Evolutionary conservation across 1,140 invertebrate genomes (phyloP), one percentile per base, ranked within the genome.

Genomic region (Diuraphis noxia): DNA sequence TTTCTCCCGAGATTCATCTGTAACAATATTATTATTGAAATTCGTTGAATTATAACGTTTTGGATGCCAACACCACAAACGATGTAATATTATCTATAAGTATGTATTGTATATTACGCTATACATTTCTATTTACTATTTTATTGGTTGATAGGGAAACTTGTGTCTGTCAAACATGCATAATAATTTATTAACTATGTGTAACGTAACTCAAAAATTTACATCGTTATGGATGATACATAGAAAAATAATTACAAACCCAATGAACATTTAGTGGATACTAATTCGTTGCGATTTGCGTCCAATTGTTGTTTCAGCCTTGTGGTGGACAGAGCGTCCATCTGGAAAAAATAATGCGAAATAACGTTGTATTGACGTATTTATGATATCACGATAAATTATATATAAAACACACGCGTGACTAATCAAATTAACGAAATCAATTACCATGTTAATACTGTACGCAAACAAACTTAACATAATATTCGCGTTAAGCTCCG

Each of bases 241-340:
- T 25, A 46, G 21, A 30, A 46, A n/a, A 85, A 85, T 6, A 49
- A 85, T 49, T 38, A 92, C 93, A 92, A 89, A 93, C 93, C 95
- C 43, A 95, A 93, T 92, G 95, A 93, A 41, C 93, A 92, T 63
- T 94, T 94, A 10, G 94, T 94, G 88, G 94, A 93, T 21, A 94
- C 92, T 93, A 95, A 94, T 36, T 94, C 94, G n/a, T 93, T 93
- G 92, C 94, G 94, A 89, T 94, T 93, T 91, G 94, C 95, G 43
- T 95, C 93, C 92, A 94, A 94, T 92, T 95, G 94, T 92, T 94
- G 93, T 93, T 94, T 95, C 82, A 95, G 93, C 87, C 93, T 93
- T 25, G 94, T 95, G 43, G 94, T 95, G 85, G 94, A 93, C 92
- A 95, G 95, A 2, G 95, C 95, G 92, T 96, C 95, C 92, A 96